phyloP scores from a whole-genome alignment of 2,888 invertebrate genomes.

The Mesoligia furuncula region DNA sequence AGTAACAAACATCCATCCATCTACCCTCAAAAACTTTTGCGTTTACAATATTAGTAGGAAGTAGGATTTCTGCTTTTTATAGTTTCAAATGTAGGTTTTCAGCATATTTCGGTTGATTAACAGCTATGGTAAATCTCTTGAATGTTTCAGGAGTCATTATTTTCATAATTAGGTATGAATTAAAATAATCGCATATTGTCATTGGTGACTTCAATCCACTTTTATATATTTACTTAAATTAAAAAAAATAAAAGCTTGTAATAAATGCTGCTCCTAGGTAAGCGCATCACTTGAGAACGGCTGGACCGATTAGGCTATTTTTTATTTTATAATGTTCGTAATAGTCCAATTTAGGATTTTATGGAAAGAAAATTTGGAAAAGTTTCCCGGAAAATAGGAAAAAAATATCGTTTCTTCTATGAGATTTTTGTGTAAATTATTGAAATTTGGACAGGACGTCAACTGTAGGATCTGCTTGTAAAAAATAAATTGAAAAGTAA shows the following conservation, averaged over 20 bases:
- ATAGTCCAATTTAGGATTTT: not conserved
- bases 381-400: not conserved
- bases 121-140: not conserved
- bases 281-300: not conserved
- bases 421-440: not conserved
- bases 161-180: not conserved
- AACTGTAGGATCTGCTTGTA: not conserved
- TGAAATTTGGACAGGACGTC: not conserved
- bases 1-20: no score
- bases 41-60: no score
- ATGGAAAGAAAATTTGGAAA: not conserved
- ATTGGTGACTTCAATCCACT: not conserved
- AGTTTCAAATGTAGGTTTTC: conserved; percentile 12
- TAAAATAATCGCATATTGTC: not conserved
- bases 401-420: not conserved
- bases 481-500: not conserved
- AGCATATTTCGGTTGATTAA: not conserved
- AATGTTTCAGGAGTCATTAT: not conserved
- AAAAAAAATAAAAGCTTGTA: no score
- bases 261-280: not conserved
- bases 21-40: no score
- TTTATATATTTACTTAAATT: no score
- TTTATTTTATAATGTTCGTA: not conserved
- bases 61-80: conserved; percentile 4
- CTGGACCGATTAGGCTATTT: not conserved